Percentiles rank a stretch among this genome's conserved stretches.
phyloP scores from a whole-genome alignment of 2,113 vertebrate genomes.

The Gorilla gorilla region DNA sequence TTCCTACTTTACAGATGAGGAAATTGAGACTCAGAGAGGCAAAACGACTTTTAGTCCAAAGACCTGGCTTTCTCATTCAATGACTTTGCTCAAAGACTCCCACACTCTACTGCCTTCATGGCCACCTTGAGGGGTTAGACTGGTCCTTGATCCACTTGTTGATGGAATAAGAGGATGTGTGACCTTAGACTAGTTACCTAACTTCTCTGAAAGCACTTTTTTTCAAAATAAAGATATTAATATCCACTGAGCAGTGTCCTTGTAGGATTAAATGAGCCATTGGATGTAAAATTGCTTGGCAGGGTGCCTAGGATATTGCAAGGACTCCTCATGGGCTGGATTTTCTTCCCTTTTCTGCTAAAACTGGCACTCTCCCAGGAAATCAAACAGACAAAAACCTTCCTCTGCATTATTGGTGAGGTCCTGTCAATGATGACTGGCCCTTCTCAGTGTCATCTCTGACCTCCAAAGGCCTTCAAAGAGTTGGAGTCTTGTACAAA shows the following conservation, averaged over 20 bases:
- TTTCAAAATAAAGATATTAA: slow-evolving; percentile 62
- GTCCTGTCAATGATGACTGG: neutral
- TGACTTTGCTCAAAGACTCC: neutral
- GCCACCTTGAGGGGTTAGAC: neutral
- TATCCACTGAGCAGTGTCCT: slow-evolving; percentile 17
- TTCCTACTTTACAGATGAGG: slow-evolving; percentile 1
- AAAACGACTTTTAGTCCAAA: slow-evolving; percentile 35
- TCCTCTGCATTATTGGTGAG: neutral
- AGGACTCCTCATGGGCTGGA: neutral
- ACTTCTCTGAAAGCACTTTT: slow-evolving; percentile 27
- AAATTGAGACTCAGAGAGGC: slow-evolving; percentile 19
- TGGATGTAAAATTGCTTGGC: slow-evolving; percentile 54
- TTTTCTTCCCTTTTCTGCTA: neutral
- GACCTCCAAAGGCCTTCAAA: slow-evolving; percentile 20
- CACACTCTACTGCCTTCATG: neutral
- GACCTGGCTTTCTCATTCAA: neutral
- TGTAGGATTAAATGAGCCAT: slow-evolving; percentile 59
- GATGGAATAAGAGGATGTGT: neutral
- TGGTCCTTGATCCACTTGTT: neutral
- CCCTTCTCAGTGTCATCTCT: neutral
- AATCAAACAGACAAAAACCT: neutral
- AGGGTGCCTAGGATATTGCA: neutral
- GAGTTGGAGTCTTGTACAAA: slow-evolving; percentile 19
- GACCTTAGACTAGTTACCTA: slow-evolving; percentile 33
- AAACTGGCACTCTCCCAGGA: neutral